A percentile compares a stretch with the other conserved stretches of the same genome.
Conservation (phyloP, 2,113 vertebrate genomes). For the Trinectes maculatus region DNA sequence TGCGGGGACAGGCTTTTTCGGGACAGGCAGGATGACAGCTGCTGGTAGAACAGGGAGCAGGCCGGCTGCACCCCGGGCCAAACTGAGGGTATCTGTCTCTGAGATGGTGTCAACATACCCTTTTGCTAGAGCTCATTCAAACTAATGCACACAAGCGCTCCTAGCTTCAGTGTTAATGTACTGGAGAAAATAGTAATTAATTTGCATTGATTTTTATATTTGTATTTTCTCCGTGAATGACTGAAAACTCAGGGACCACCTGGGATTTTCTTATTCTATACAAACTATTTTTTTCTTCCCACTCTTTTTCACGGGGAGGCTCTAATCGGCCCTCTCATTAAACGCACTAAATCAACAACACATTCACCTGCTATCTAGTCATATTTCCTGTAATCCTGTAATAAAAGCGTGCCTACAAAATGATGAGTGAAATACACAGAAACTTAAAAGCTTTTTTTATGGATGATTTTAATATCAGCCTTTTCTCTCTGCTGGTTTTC, state of each 20-base stretch:
- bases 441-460: background rate
- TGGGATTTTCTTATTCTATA: background rate
- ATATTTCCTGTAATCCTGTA: background rate
- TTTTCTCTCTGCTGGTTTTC: conserved; percentile 51
- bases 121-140: conserved; percentile 45
- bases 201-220: conserved; percentile 59
- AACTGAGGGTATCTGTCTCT: conserved; percentile 53
- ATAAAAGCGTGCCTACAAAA: too few species aligned
- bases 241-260: too few species aligned
- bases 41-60: conserved; percentile 61
- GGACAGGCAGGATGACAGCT: conserved; percentile 69
- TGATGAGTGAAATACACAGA: too few species aligned
- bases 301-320: background rate
- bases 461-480: background rate
- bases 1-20: conserved; percentile 52
- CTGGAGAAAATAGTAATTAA: conserved; percentile 54
- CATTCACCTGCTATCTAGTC: background rate
- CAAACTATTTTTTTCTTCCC: background rate
- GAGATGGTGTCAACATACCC: conserved; percentile 56
- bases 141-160: conserved; percentile 57
- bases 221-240: too few species aligned
- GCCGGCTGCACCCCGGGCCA: conserved; percentile 54
- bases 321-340: conserved; percentile 4
- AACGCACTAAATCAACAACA: background rate
- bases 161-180: conserved; percentile 52